Evolutionary conservation across 2,113 vertebrate genomes (phyloP).

Genomic region (Antennarius striatus): DNA sequence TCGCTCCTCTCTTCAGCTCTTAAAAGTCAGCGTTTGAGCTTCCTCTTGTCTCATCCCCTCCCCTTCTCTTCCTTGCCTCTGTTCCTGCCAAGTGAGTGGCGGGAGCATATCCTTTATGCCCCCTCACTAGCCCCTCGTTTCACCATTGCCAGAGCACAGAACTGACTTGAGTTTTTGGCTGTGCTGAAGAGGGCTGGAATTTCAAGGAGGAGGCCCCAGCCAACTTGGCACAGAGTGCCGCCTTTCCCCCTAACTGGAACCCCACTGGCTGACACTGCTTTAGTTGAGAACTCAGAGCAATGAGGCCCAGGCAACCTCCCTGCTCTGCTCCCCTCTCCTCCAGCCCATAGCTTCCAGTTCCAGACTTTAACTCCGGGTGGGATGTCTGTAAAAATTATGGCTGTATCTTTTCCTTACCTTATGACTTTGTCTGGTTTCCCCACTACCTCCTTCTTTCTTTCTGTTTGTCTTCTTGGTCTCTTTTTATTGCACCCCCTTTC

Average conservation of each 20-base stretch:
- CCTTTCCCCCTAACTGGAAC: conserved; percentile 75
- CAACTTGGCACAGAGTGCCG: conserved; percentile 79
- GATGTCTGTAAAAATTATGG: conserved; percentile 70
- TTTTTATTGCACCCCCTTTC: conserved; percentile 11
- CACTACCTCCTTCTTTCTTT: not conserved
- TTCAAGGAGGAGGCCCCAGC: conserved; percentile 74
- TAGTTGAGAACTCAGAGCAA: conserved; percentile 69
- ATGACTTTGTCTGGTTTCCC: conserved; percentile 40
- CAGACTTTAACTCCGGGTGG: conserved; percentile 62
- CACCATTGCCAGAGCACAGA: conserved; percentile 72
- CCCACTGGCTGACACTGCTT: conserved; percentile 70
- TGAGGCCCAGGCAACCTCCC: conserved; percentile 67
- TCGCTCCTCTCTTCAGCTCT: conserved; percentile 22
- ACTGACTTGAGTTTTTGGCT: conserved; percentile 75
- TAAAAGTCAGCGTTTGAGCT: conserved; percentile 44
- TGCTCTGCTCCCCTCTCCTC: conserved; percentile 52
- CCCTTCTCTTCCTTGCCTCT: conserved; percentile 42
- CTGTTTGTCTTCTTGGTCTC: conserved; percentile 27
- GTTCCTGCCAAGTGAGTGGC: conserved; percentile 65
- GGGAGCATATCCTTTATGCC: conserved; percentile 67
- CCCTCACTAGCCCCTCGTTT: conserved; percentile 78
- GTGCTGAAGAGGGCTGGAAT: conserved; percentile 79
- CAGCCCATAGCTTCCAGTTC: conserved; percentile 57
- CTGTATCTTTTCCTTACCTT: conserved; percentile 55
- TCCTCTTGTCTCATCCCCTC: conserved; percentile 32